These are phyloP conservation scores for Carterocephalus palaemon DNA, from an alignment of 2,888 invertebrate genomes.

Conservation along the genomic window DNA sequence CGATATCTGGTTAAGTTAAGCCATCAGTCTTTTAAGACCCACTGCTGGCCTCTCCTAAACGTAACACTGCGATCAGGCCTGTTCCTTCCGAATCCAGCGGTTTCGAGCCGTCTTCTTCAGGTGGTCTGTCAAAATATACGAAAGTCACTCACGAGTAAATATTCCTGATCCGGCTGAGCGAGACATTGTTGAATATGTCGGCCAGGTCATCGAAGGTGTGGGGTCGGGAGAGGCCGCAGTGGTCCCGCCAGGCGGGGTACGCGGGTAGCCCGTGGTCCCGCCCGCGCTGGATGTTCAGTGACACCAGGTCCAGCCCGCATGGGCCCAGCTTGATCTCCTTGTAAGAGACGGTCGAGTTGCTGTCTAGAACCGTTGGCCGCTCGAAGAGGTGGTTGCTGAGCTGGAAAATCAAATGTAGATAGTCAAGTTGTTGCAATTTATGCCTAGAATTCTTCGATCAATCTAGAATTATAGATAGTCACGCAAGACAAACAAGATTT, in stretches of 20 bases:
- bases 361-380: conserved; percentile 52
- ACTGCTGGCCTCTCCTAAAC: too few species aligned
- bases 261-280: conserved; percentile 91
- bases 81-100: too few species aligned
- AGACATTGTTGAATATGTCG: conserved; percentile 81
- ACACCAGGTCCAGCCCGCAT: conserved; percentile 90
- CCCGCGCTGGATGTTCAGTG: conserved; percentile 92
- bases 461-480: too few species aligned
- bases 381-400: conserved; percentile 85
- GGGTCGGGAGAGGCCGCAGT: conserved; percentile 84
- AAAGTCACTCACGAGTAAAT: conserved; percentile 80
- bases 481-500: too few species aligned
- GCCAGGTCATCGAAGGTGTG: conserved; percentile 82
- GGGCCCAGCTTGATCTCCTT: conserved; percentile 41
- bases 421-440: not conserved
- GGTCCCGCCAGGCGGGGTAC: conserved; percentile 86
- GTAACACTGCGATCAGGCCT: too few species aligned
- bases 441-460: too few species aligned
- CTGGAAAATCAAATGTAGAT: conserved; percentile 50
- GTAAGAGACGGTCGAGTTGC: conserved; percentile 27
- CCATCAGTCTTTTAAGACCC: too few species aligned
- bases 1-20: too few species aligned
- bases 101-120: too few species aligned
- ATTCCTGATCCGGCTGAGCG: conserved; percentile 79
- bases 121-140: not conserved